phyloP scores from a whole-genome alignment of 2,113 vertebrate genomes.

The Psittacula cyanocephala region DNA sequence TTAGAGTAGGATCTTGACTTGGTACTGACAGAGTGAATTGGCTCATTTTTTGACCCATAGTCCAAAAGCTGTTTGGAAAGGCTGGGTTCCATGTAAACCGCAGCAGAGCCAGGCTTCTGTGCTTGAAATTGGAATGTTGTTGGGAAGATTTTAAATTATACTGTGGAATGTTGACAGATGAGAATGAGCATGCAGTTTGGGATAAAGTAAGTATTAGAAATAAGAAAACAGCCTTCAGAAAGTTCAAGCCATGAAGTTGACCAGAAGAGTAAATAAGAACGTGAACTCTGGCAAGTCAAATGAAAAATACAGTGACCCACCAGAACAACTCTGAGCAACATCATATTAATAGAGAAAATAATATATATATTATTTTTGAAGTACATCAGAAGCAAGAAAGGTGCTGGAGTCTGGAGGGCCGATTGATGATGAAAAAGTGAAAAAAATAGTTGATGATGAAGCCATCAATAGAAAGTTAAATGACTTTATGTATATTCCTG shows the following conservation, averaged over 20 bases:
- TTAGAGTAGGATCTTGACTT: background rate
- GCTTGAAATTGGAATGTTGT: background rate
- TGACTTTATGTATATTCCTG: background rate
- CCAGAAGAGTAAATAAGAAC: background rate
- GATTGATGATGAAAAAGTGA: background rate
- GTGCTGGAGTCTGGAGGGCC: background rate
- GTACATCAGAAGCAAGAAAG: background rate
- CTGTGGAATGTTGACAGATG: slow-evolving; percentile 46
- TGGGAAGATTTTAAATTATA: slow-evolving; percentile 49
- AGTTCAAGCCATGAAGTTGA: slow-evolving; percentile 4
- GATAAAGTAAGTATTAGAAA: slow-evolving; percentile 29
- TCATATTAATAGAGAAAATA: background rate
- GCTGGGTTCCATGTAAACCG: slow-evolving; percentile 47
- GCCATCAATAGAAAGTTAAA: background rate
- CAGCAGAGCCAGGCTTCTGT: slow-evolving; percentile 11
- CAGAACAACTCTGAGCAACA: background rate
- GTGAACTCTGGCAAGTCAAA: background rate
- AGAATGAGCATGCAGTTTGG: slow-evolving; percentile 25
- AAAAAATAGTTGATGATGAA: slow-evolving; percentile 6
- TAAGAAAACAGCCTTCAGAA: slow-evolving; percentile 45
- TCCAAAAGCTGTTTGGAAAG: slow-evolving; percentile 35
- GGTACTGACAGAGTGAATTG: background rate
- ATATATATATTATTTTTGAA: background rate
- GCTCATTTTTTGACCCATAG: background rate
- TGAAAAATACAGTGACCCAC: background rate